These are phyloP conservation scores for Cepphus grylle DNA, from an alignment of 2,113 vertebrate genomes.

Conservation along the genomic window DNA sequence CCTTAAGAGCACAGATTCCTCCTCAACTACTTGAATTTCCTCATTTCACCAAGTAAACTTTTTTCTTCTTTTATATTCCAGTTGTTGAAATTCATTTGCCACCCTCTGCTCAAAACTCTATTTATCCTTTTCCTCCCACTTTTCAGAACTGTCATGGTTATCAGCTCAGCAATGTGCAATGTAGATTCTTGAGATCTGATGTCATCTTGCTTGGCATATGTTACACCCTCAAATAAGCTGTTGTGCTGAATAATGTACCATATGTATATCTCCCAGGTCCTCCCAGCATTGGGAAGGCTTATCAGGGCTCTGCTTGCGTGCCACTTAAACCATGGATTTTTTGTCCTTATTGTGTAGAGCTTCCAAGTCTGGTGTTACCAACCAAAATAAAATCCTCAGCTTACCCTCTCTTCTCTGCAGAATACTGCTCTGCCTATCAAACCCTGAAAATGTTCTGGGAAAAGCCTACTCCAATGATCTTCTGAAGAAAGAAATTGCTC, in stretches of 20 bases:
- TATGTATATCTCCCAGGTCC: constrained; percentile 12
- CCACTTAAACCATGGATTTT: not conserved
- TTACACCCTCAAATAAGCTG: constrained; percentile 49
- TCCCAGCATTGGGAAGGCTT: not conserved
- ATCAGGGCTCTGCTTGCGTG: not conserved
- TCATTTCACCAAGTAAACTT: constrained; percentile 2
- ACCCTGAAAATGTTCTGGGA: not conserved
- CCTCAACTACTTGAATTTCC: not conserved
- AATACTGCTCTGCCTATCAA: not conserved
- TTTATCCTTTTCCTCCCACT: constrained; percentile 54
- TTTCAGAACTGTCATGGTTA: constrained; percentile 50
- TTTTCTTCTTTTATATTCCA: constrained; percentile 19
- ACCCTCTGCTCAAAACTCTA: not conserved
- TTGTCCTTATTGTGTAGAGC: not conserved
- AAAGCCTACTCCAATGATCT: not conserved
- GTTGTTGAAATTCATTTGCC: constrained; percentile 14
- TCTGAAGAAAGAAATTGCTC: not conserved
- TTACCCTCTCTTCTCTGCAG: not conserved
- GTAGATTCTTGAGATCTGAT: constrained; percentile 43
- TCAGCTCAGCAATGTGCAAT: constrained; percentile 26
- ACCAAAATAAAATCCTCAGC: not conserved
- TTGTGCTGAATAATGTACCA: constrained; percentile 50
- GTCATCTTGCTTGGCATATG: constrained; percentile 48
- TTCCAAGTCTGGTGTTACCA: not conserved
- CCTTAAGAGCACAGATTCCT: not conserved